Conservation (phyloP, 2,113 vertebrate genomes). For the Gallinago undulata region DNA sequence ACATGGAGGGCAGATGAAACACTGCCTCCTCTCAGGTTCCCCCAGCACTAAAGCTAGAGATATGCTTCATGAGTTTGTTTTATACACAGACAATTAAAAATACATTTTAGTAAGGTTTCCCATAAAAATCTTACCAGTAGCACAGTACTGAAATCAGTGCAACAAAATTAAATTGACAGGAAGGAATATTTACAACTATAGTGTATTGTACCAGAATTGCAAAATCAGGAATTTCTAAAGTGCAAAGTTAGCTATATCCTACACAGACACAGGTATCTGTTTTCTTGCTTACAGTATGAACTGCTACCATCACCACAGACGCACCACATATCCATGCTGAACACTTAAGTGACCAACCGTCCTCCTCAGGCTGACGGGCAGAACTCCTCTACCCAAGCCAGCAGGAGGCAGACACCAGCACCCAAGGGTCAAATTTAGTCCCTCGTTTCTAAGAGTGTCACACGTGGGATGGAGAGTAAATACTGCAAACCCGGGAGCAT, state of each 20-base stretch:
- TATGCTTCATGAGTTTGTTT: neutral
- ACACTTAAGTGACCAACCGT: neutral
- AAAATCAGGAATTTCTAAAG: conserved; percentile 4
- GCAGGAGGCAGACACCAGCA: neutral
- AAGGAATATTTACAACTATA: conserved; percentile 32
- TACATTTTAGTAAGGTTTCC: conserved; percentile 1
- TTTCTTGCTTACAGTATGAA: neutral
- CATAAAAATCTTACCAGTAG: neutral
- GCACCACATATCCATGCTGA: neutral
- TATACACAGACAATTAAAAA: neutral
- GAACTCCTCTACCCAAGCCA: neutral
- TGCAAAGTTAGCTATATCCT: conserved; percentile 2
- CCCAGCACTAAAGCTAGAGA: neutral
- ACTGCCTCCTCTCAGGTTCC: neutral
- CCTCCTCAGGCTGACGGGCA: neutral
- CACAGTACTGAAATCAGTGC: conserved; percentile 19
- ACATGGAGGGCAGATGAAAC: neutral
- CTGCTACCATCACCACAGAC: neutral
- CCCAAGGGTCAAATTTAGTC: neutral
- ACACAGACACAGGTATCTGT: neutral
- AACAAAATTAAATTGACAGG: neutral
- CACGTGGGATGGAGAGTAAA: neutral
- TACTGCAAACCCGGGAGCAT: neutral
- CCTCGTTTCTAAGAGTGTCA: neutral
- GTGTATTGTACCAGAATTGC: neutral